These are phyloP conservation scores for Serranus cabrilla DNA, from an alignment of 2,797 vertebrate species.

Conservation along the genomic window DNA sequence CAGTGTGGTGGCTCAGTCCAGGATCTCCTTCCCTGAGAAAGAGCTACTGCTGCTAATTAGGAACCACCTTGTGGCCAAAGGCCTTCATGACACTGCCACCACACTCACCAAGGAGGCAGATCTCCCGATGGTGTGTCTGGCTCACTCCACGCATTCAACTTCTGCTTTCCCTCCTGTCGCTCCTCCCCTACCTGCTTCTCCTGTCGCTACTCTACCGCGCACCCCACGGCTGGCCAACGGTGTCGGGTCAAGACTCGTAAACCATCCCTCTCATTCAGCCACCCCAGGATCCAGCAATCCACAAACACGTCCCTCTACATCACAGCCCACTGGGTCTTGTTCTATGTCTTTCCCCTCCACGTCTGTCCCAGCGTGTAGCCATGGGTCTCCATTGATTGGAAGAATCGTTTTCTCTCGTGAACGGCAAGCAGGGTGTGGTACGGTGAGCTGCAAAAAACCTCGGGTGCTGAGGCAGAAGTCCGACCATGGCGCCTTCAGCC, in stretches of 20 bases:
- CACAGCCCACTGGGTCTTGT: slow-evolving; percentile 83
- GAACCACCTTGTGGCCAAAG: slow-evolving; percentile 98
- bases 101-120: slow-evolving; percentile 96
- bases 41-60: slow-evolving; percentile 96
- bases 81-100: slow-evolving; percentile 92
- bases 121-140: slow-evolving; percentile 93
- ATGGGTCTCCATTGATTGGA: slow-evolving; percentile 91
- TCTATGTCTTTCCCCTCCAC: slow-evolving; percentile 75
- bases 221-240: slow-evolving; percentile 95
- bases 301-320: slow-evolving; percentile 87
- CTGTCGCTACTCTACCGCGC: slow-evolving; percentile 90
- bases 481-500: slow-evolving; percentile 98
- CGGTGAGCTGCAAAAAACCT: slow-evolving; percentile 88
- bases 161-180: slow-evolving; percentile 89
- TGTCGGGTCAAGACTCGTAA: slow-evolving; percentile 88
- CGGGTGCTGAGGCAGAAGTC: slow-evolving; percentile 97
- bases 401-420: slow-evolving; percentile 97
- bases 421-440: slow-evolving; percentile 86
- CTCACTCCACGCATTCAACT: slow-evolving; percentile 90
- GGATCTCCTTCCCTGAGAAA: slow-evolving; percentile 97
- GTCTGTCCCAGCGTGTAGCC: slow-evolving; percentile 81
- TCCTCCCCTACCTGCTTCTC: slow-evolving; percentile 82
- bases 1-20: slow-evolving; percentile 96
- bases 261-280: slow-evolving; percentile 85
- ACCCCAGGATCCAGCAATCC: slow-evolving; percentile 83